Conservation (phyloP, 2,888 invertebrate genomes). For the Drosophila flavopinicola region DNA sequence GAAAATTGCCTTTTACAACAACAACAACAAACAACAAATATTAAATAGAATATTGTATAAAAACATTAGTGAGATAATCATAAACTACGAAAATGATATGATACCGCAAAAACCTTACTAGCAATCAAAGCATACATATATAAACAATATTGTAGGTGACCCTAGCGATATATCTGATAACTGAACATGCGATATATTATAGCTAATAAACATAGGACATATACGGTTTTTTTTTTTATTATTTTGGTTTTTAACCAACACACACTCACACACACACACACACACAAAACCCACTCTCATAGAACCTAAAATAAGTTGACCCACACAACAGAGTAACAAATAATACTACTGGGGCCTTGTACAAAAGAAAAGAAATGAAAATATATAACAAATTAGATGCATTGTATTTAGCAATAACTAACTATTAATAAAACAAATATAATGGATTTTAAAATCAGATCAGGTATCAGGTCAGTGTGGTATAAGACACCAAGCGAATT, state of each 20-base stretch:
- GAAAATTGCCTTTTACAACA: slow-evolving; percentile 57
- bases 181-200: slow-evolving; percentile 57
- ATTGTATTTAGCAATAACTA: slow-evolving; percentile 44
- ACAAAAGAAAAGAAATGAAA: slow-evolving; percentile 26
- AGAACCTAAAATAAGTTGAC: slow-evolving; percentile 26
- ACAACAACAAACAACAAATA: slow-evolving; percentile 12
- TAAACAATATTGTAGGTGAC: slow-evolving; percentile 47
- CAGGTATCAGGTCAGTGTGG: slow-evolving; percentile 44
- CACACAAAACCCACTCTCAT: slow-evolving; percentile 44
- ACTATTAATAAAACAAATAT: slow-evolving; percentile 17
- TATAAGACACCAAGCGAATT: slow-evolving; percentile 31
- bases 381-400: slow-evolving; percentile 36
- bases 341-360: slow-evolving; percentile 30
- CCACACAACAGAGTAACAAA: slow-evolving; percentile 8
- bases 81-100: slow-evolving; percentile 33
- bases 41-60: slow-evolving; percentile 26
- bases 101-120: slow-evolving; percentile 77
- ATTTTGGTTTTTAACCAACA: slow-evolving; percentile 7
- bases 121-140: slow-evolving; percentile 70
- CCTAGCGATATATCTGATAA: slow-evolving; percentile 55
- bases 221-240: slow-evolving; percentile 24
- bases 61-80: slow-evolving; percentile 49
- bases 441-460: slow-evolving; percentile 50
- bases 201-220: slow-evolving; percentile 43
- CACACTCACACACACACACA: slow-evolving; percentile 16